A percentile compares a stretch with the other conserved stretches of the same genome.
phyloP scores from a whole-genome alignment of 2,888 invertebrate species.

The Tetragonula carbonaria region DNA sequence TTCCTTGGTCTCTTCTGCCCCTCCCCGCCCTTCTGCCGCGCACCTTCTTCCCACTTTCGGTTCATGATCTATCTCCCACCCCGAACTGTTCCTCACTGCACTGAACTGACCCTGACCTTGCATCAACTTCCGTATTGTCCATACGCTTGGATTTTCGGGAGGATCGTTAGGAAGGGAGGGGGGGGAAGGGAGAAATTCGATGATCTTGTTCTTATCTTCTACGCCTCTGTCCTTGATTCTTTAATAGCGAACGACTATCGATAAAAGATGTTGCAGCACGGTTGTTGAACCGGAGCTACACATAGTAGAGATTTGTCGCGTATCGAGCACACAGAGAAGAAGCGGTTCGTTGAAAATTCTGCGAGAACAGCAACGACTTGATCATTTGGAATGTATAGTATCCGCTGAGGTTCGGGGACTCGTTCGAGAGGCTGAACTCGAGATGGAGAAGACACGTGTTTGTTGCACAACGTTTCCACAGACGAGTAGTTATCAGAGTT shows the following conservation, averaged over 20 bases:
- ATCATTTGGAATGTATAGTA: constrained; percentile 3
- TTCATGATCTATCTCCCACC: constrained; percentile 68
- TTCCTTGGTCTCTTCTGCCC: constrained; percentile 26
- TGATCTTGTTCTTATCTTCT: too few relatives aligned
- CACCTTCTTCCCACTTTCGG: constrained; percentile 68
- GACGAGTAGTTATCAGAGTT: not conserved
- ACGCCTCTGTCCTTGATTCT: not conserved
- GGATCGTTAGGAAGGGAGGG: not conserved
- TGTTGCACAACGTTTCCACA: not conserved
- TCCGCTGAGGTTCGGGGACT: not conserved
- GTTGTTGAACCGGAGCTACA: too few relatives aligned
- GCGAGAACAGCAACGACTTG: constrained; percentile 1
- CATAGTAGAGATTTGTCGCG: not conserved
- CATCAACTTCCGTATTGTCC: constrained; percentile 82
- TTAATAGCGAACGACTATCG: not conserved
- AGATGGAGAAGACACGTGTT: not conserved
- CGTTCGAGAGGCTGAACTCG: too few relatives aligned
- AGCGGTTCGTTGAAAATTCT: not conserved
- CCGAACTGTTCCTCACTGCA: constrained; percentile 61
- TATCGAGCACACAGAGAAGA: not conserved
- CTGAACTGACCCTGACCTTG: constrained; percentile 83
- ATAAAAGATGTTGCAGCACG: too few relatives aligned
- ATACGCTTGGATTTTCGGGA: constrained; percentile 66
- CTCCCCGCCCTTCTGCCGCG: constrained; percentile 38
- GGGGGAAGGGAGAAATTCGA: not conserved